Base-by-base conservation (phyloP, 1,140 invertebrate genomes). In the Brachionus koreanus region DNA sequence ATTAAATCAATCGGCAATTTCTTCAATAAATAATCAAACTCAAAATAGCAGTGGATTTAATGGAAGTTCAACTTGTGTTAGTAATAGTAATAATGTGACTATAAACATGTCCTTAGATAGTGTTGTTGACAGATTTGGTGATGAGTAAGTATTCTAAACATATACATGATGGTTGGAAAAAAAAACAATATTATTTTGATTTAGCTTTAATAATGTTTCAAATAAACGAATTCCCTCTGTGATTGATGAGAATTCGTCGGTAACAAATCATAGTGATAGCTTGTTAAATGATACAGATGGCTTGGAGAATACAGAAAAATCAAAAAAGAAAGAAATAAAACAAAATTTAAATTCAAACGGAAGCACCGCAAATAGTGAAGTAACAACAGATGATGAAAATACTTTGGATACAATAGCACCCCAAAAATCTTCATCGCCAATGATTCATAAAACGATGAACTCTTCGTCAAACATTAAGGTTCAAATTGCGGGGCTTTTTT, bases 191-290 rank as follows among this genome's bases (percentile, higher is more conserved):
- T 69, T 69, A 29, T 23, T 39, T 13, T 35, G 25, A 25, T 74
- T 46, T 35, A 74, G 42, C 6, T 33, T 74, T 1, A 74, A 25
- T 25, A 25, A 74, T 7, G 42, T 74, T 4, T 74, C 42, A 74
- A 74, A 39, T 12, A 74, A 74, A 74, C 43, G 43, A 74, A 43
- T 74, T 46, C 69, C 69, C 5, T 74, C 69, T 29, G 69, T 74
- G 10, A 74, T 74, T 46, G 69, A 74, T 43, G 69, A 74, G 25
- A 74, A 74, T 49, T 74, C 69, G 10, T 74, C 69, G 9, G 65
- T 42, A 0, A 69, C 65, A 25, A 74, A 43, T 13, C 69, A 74
- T 25, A 74, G 42, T 46, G 69, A 74, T 46, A 74, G 69, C 13
- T 46, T 74, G 19, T 46, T 74, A 35, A 74, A 74, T 19, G 69